Evolutionary conservation across 2,113 vertebrate genomes (phyloP), one percentile per base, ranked within the genome.

Genomic region (Caracal caracal): DNA sequence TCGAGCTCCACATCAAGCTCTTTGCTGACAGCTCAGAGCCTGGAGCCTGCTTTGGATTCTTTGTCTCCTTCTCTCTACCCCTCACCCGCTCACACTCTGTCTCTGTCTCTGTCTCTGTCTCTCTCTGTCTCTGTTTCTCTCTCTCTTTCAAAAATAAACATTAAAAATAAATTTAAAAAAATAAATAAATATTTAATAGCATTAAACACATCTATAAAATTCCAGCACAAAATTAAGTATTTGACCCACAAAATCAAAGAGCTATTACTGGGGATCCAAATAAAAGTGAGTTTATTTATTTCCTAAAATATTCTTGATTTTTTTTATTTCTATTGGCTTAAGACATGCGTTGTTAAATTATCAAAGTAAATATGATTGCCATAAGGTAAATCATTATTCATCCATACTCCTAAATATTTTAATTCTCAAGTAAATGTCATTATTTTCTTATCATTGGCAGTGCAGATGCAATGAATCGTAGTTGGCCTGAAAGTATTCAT

Each of bases 401-500:
- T 89, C 93, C 89, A 88, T 97, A 95, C 90, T 97, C 68, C 93
- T 98, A 98, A 98, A 98, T 98, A 98, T 98, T 98, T 98, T 96
- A 98, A 93, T 97, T 98, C 94, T 92, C 43, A 95, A 95, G 65
- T 98, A 98, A 98, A 96, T 98, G 93, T 95, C 94, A 98, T 95
- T 97, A 94, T 98, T 96, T 95, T 9, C 56, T 96, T 97, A 85
- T 96, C 96, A 96, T 94, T 97, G 43, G 51, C 96, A 87, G 95
- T 97, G 80, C 35, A 70, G 53, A 95, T 20, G 88, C 94, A 97
- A 98, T 98, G 93, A 98, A 97, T 98, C 98, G 96, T 92, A 95
- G 43, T 92, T 70, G 89, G n/a, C 75, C 94, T 96, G 90, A 93
- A 97, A 97, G 97, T 95, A 97, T 98, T 98, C 94, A 98, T 97